A percentile compares a stretch with the other conserved stretches of the same genome.
These are phyloP conservation scores for Syngnathus floridae DNA, from an alignment of 2,113 vertebrate species.

Conservation along the genomic window DNA sequence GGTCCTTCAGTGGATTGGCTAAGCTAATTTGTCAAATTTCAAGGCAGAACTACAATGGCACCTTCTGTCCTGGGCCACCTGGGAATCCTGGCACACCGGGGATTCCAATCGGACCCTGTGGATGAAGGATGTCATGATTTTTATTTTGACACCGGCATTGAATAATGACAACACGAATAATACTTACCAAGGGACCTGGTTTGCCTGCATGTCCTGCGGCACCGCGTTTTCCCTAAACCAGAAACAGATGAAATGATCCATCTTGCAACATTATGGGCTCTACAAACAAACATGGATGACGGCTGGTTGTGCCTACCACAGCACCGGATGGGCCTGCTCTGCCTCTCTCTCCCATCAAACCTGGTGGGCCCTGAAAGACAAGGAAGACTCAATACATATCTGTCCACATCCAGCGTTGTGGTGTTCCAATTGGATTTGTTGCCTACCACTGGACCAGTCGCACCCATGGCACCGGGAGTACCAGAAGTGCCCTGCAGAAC, in stretches of 20 bases:
- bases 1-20: not conserved
- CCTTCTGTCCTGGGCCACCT: constrained; percentile 87
- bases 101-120: constrained; percentile 87
- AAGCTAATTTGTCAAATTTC: not conserved
- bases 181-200: constrained; percentile 76
- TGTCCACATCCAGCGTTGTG: not conserved
- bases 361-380: constrained; percentile 79
- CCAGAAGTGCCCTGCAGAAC: constrained; percentile 80
- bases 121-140: not conserved
- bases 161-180: not conserved
- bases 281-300: not conserved
- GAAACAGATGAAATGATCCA: not conserved
- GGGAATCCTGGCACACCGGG: constrained; percentile 85
- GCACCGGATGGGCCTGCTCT: constrained; percentile 79
- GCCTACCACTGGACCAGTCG: constrained; percentile 78
- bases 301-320: constrained; percentile 69
- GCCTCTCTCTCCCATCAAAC: constrained; percentile 90
- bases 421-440: not conserved
- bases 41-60: constrained; percentile 46
- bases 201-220: constrained; percentile 83
- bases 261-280: not conserved
- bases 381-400: not conserved
- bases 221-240: constrained; percentile 82
- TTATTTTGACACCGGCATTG: not conserved
- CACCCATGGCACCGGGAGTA: constrained; percentile 81